Percentiles rank a stretch among this genome's conserved stretches.
Evolutionary conservation across 2,888 invertebrate species (phyloP).

Genomic region (Drosophila kambysellisi): DNA sequence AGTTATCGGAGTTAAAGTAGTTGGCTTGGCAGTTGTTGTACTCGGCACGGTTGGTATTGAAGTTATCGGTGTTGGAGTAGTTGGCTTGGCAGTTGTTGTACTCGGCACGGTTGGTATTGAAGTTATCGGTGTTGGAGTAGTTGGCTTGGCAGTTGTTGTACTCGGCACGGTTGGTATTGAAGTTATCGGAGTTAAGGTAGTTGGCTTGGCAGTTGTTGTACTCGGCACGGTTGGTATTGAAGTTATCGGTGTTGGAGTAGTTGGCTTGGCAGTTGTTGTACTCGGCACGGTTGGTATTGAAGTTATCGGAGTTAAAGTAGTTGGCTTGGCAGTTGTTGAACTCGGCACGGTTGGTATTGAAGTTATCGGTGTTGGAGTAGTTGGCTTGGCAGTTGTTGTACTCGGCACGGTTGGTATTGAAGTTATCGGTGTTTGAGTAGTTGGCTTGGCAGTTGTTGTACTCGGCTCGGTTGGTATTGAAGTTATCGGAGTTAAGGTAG

Average conservation of each 20-base stretch:
- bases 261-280: neutral
- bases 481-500: no score
- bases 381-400: conserved; percentile 1
- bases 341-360: neutral
- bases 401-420: neutral
- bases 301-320: neutral
- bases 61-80: no score
- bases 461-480: neutral
- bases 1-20: no score
- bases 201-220: conserved; percentile 1
- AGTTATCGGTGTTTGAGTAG: neutral
- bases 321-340: neutral
- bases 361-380: neutral
- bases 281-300: neutral
- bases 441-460: neutral
- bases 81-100: neutral
- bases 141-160: no score
- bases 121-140: no score
- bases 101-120: neutral
- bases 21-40: no score
- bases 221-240: neutral
- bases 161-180: neutral
- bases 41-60: no score
- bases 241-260: neutral
- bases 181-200: neutral